phyloP scores from a whole-genome alignment of 2,888 invertebrate genomes.

The Tribolium freemani region DNA sequence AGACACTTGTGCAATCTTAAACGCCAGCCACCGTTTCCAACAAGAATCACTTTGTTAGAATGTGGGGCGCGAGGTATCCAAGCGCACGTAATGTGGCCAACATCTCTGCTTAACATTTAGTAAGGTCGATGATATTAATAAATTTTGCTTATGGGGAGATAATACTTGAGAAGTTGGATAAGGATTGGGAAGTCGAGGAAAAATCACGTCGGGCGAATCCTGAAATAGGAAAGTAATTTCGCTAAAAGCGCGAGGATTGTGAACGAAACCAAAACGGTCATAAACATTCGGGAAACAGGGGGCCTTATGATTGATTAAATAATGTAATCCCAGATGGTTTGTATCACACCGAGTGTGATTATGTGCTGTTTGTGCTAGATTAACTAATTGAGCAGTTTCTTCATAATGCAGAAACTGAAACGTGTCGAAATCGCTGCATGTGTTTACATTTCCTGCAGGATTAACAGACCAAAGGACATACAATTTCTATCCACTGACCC shows the following conservation, averaged over 20 bases:
- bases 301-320: background rate
- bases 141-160: conserved; percentile 4
- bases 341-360: background rate
- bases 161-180: background rate
- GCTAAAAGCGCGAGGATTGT: background rate
- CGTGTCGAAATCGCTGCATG: background rate
- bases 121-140: conserved; percentile 14
- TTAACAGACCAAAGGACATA: background rate
- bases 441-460: background rate
- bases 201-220: background rate
- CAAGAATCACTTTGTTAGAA: conserved; percentile 15
- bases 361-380: background rate
- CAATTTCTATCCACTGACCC: background rate
- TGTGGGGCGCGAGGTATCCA: background rate
- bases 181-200: background rate
- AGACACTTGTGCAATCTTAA: conserved; percentile 15
- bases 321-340: background rate
- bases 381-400: background rate
- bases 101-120: conserved; percentile 8
- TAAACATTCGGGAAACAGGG: background rate
- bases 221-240: background rate
- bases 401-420: background rate
- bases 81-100: conserved; percentile 19
- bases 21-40: conserved; percentile 9
- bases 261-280: background rate